These are phyloP conservation scores for Allolobophora icterica DNA, from an alignment of 2,888 invertebrate genomes.

Conservation along the genomic window DNA sequence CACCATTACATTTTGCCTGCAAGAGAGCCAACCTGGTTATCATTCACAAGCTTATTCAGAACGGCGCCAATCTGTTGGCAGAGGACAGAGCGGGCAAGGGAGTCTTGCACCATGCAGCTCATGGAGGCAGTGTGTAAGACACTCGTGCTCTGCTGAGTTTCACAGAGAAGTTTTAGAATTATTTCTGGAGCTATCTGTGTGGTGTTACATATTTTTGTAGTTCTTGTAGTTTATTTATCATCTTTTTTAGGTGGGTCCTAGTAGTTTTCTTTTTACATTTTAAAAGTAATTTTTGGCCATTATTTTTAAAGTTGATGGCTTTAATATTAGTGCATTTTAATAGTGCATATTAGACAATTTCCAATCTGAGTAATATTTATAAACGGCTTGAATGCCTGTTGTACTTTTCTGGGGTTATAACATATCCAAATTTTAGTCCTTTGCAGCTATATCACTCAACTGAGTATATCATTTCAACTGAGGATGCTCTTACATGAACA, in stretches of 20 bases:
- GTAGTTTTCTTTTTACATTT: neutral
- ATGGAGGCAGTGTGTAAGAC: slow-evolving; percentile 62
- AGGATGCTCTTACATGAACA: neutral
- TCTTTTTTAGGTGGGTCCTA: neutral
- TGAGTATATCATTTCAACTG: neutral
- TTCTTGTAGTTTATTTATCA: neutral
- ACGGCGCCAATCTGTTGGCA: slow-evolving; percentile 54
- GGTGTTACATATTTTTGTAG: neutral
- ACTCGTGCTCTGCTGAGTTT: neutral
- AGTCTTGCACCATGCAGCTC: slow-evolving; percentile 59
- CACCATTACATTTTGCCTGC: slow-evolving; percentile 61
- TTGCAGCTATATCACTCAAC: no score
- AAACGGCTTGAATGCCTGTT: neutral
- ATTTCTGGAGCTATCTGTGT: neutral
- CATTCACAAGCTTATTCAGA: slow-evolving; percentile 54
- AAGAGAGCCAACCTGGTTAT: slow-evolving; percentile 54
- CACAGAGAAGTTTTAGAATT: neutral
- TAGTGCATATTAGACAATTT: no score
- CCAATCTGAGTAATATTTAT: no score
- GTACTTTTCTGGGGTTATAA: neutral
- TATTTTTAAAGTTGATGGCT: neutral
- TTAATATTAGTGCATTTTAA: neutral
- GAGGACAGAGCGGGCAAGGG: slow-evolving; percentile 56
- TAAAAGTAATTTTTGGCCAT: neutral
- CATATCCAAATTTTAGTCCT: neutral